Evolutionary conservation across 2,888 invertebrate genomes (phyloP), one percentile per base, ranked within the genome.

Genomic region (Synergus umbraculus): DNA sequence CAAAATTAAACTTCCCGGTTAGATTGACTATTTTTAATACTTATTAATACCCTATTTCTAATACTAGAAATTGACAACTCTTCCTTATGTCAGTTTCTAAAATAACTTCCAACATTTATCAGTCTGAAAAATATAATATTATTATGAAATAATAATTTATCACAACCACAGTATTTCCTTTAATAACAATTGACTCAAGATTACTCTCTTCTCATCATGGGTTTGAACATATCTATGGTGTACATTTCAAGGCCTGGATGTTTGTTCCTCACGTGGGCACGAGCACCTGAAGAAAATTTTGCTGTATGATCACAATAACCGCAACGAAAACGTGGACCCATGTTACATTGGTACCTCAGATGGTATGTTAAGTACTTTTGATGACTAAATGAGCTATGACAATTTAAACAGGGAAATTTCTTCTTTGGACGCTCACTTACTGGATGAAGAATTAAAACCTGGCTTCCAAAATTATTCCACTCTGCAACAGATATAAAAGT

Each of bases 311-410:
- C 84, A 81, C 92, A 93, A 76, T 90, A 89, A 44, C 91, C 91
- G 81, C 93, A 93, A 79, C 88, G 89, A 83, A 93, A 92, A 79
- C 92, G 86, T n/a, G 92, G 91, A 3, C 85, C 86, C 84, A 91
- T 91, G 12, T 91, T 91, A 80, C 92, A 92, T 81, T 92, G 92
- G 85, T 90, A 90, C 79, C 89, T 89, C 60, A 90, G 86, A 81
- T 92, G 92, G 73, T 89, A 90, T 78, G 88, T 87, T 37, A 91
- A 83, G 76, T 89, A 90, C 76, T 89, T 86, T 81, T 89, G 89
- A 65, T 88, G 88, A 49, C 87, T 88, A 84, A 89, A 92, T 78
- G 87, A 84, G 78, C 88, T 90, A 80, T 84, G 84, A 77, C 91
- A 90, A 18, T 87, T 88, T 5, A 88, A 88, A 76, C 90, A 91